phyloP scores from a whole-genome alignment of 2,113 vertebrate genomes.

The Echinops telfairi region DNA sequence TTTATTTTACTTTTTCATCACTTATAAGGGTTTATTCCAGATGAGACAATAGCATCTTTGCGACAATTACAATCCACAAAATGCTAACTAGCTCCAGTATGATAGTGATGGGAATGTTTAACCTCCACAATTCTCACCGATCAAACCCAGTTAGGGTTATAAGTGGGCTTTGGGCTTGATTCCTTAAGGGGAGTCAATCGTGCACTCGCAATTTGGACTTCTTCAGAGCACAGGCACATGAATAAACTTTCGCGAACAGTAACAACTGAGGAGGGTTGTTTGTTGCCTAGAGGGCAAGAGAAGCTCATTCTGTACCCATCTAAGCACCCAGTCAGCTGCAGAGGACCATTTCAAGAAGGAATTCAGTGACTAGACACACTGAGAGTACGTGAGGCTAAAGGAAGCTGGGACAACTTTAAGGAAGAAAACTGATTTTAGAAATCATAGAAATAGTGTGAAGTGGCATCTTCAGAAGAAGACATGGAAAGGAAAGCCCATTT shows the following conservation, averaged over 20 bases:
- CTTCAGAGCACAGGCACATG: conserved; percentile 16
- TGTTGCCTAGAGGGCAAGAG: background rate
- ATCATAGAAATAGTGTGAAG: background rate
- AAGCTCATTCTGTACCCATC: background rate
- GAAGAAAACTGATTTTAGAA: conserved; percentile 57
- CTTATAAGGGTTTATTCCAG: conserved; percentile 14
- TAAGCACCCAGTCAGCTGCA: conserved; percentile 47
- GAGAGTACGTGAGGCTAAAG: conserved; percentile 1
- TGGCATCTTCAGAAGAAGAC: conserved; percentile 37
- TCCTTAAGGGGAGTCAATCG: conserved; percentile 21
- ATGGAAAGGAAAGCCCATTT: conserved; percentile 35
- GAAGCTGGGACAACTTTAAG: conserved; percentile 35
- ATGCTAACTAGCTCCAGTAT: background rate
- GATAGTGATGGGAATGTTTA: conserved; percentile 42
- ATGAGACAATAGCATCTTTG: background rate
- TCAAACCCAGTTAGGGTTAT: background rate
- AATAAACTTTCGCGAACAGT: conserved; percentile 20
- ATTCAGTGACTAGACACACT: conserved; percentile 9
- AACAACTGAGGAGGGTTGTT: background rate
- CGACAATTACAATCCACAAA: conserved; percentile 50
- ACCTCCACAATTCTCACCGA: conserved; percentile 5
- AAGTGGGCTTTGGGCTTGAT: conserved; percentile 32
- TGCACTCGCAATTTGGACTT: conserved; percentile 15
- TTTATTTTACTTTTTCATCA: conserved; percentile 30
- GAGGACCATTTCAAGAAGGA: background rate